Evolutionary conservation across 1,140 invertebrate genomes (phyloP), one percentile per base, ranked within the genome.

Genomic region (Papilio xuthus): DNA sequence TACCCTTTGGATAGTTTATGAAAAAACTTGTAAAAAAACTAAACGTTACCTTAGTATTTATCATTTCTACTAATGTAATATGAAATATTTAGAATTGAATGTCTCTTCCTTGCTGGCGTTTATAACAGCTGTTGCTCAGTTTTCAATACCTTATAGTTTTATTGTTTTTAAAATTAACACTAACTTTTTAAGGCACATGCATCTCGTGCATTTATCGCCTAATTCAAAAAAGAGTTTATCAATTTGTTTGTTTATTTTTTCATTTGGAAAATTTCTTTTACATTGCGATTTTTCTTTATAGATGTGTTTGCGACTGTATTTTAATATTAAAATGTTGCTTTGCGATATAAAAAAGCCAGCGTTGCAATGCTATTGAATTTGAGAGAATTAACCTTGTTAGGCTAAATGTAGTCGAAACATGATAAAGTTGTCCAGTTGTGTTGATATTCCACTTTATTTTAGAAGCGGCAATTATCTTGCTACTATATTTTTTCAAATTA

Each of bases 31-130:
- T n/a, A n/a, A n/a, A n/a, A n/a, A n/a, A n/a, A n/a, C n/a, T 47
- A 47, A 47, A 47, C 0, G 44, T 47, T 47, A 47, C 44, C 12
- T 53, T n/a, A n/a, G n/a, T 23, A 56, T 56, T 23, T 23, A 9
- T 1, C 23, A 2, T 56, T 23, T 56, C 3, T 1, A 12, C n/a
- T 56, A 56, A 23, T 23, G 20, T 56, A 13, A 20, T 26, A 63
- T 63, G 10, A 13, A 28, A 10, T 28, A 23, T 56, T 26, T 23
- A 67, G 23, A 67, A 67, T 28, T 28, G 60, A 28, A 28, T 67
- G 60, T 67, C 60, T 67, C 60, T 18, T 67, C 26, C 60, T 28
- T 28, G 26, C 60, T 67, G 28, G 60, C 60, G 60, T 18, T 26
- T 67, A 32, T 67, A 28, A 60, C 23, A 28, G 60, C 23, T 67